Conservation (phyloP, 2,797 vertebrate genomes). For the Synaphobranchus kaupii region DNA sequence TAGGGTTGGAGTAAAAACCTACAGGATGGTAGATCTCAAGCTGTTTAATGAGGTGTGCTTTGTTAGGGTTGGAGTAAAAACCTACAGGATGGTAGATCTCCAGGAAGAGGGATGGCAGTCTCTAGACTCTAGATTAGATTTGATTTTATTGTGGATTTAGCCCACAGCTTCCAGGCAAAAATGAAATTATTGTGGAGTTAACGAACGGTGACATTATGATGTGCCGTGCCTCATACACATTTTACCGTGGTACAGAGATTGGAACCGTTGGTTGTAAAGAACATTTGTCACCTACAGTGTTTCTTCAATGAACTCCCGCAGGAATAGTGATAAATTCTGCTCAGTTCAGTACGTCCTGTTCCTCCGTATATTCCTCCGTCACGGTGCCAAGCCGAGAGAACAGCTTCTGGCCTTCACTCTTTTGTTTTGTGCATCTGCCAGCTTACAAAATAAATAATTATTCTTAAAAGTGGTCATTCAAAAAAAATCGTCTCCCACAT, state of each 20-base stretch:
- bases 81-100: no score
- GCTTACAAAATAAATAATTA: background rate
- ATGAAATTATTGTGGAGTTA: background rate
- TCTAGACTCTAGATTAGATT: no score
- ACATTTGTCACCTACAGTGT: background rate
- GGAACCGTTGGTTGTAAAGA: background rate
- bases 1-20: no score
- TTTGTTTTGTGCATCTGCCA: background rate
- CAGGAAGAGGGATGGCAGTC: no score
- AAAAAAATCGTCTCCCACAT: background rate
- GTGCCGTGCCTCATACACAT: background rate
- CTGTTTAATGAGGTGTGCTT: no score
- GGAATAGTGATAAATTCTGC: background rate
- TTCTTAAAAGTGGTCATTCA: background rate
- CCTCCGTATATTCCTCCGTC: background rate
- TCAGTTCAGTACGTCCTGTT: background rate
- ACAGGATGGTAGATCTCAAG: no score
- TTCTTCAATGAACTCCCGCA: background rate
- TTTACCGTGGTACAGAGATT: background rate
- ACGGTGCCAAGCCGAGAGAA: background rate
- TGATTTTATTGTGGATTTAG: background rate
- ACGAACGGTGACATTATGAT: background rate
- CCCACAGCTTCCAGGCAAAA: background rate
- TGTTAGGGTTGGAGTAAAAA: no score
- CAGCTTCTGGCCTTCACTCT: background rate